A percentile compares a stretch with the other conserved stretches of the same genome.
phyloP scores from a whole-genome alignment of 2,113 vertebrate species.

The Myrmecophaga tridactyla region DNA sequence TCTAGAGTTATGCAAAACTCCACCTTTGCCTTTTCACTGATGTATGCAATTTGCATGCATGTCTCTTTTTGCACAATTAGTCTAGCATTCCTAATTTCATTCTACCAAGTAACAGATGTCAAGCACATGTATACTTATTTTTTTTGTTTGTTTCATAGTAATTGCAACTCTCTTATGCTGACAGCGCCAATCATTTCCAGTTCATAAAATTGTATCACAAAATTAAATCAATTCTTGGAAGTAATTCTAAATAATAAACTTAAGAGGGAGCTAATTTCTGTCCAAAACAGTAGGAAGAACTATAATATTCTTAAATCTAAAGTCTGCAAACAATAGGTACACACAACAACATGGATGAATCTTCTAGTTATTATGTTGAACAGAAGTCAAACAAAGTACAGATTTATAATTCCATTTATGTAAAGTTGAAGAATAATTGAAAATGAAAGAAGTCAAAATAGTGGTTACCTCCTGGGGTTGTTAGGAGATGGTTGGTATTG shows the following conservation, averaged over 20 bases:
- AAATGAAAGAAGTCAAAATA: background rate
- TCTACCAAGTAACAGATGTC: background rate
- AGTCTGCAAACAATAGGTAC: background rate
- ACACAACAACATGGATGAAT: background rate
- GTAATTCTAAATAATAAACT: background rate
- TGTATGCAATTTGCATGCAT: background rate
- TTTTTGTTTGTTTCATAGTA: background rate
- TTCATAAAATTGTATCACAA: slow-evolving; percentile 37
- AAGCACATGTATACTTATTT: background rate
- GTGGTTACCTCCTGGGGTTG: background rate
- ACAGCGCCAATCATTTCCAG: background rate
- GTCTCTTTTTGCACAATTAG: background rate
- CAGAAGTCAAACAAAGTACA: background rate
- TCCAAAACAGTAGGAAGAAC: background rate
- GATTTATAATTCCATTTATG: background rate
- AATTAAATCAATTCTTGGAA: slow-evolving; percentile 16
- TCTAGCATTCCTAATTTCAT: background rate
- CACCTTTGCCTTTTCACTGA: background rate
- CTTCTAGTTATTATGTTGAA: background rate
- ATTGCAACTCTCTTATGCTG: background rate
- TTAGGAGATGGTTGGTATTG: background rate
- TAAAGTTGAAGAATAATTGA: background rate
- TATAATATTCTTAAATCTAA: background rate
- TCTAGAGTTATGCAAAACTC: background rate
- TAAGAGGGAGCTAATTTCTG: background rate